Conservation (phyloP, 2,888 invertebrate species). For the Tribolium freemani region DNA sequence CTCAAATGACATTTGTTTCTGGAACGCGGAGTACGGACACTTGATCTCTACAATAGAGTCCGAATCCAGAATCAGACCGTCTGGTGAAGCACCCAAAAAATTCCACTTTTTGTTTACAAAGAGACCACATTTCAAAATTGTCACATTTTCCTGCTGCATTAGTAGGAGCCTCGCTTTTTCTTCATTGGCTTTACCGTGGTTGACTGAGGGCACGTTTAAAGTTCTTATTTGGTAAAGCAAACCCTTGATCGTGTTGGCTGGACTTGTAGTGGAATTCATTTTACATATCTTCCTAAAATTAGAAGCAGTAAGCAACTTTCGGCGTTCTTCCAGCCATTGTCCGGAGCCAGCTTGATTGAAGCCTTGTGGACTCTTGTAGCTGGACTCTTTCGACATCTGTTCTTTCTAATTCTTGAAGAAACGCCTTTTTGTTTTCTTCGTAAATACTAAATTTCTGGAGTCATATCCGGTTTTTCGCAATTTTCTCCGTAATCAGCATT, state of each 20-base stretch:
- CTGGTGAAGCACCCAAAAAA: constrained; percentile 35
- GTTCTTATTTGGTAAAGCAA: constrained; percentile 29
- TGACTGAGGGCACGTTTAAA: neutral
- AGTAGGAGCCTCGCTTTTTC: constrained; percentile 10
- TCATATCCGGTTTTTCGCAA: constrained; percentile 4
- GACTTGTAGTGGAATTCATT: constrained; percentile 36
- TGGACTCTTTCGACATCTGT: constrained; percentile 38
- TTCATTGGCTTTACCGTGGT: constrained; percentile 34
- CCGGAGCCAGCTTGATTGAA: constrained; percentile 32
- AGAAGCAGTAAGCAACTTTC: constrained; percentile 45
- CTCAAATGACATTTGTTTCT: neutral
- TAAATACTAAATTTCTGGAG: constrained; percentile 4
- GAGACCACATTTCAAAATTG: constrained; percentile 19
- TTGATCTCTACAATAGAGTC: constrained; percentile 33
- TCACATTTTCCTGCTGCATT: neutral
- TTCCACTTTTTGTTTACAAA: constrained; percentile 12
- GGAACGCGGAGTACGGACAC: neutral
- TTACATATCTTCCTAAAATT: constrained; percentile 47
- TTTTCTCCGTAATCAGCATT: neutral
- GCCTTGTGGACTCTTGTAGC: constrained; percentile 32
- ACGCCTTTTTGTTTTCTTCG: constrained; percentile 18
- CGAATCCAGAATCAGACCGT: constrained; percentile 27
- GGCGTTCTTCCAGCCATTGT: constrained; percentile 43
- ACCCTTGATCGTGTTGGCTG: constrained; percentile 23
- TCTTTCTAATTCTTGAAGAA: constrained; percentile 31